Percentiles rank a stretch among this genome's conserved stretches.
Conservation (phyloP, 2,113 vertebrate species). For the Formicarius rufipectus region DNA sequence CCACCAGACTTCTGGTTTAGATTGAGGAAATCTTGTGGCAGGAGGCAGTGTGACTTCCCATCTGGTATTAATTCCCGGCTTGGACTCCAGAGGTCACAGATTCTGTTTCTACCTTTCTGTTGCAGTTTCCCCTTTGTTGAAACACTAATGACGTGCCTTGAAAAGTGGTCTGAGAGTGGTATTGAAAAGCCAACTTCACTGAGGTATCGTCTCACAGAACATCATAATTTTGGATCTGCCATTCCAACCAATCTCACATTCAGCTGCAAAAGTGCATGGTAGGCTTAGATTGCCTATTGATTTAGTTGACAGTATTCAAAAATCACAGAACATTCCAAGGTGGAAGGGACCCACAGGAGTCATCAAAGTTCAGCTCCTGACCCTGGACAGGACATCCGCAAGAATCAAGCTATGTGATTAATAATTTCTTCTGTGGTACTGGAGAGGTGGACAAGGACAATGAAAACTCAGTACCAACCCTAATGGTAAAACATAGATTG, state of each 20-base stretch:
- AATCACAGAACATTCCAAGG: background rate
- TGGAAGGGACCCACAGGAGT: background rate
- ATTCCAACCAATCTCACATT: rapidly evolving
- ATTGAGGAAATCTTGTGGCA: background rate
- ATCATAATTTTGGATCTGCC: background rate
- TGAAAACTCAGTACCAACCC: background rate
- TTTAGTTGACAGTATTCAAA: background rate
- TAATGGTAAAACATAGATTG: background rate
- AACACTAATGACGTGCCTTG: background rate
- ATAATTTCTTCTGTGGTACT: background rate
- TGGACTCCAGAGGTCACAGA: background rate
- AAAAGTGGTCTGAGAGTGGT: background rate
- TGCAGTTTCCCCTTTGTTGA: background rate
- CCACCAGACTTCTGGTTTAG: background rate
- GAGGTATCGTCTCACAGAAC: background rate
- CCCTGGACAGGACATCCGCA: background rate
- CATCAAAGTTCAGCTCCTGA: background rate
- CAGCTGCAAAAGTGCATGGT: background rate
- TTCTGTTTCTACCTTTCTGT: background rate
- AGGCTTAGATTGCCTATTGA: background rate
- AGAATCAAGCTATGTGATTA: background rate
- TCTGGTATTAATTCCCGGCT: rapidly evolving
- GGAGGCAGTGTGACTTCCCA: background rate
- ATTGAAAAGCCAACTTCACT: background rate
- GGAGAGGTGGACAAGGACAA: background rate